Evolutionary conservation across 1,140 invertebrate species (phyloP), one percentile per base, ranked within the genome.

Genomic region (Drosophila bifasciata): DNA sequence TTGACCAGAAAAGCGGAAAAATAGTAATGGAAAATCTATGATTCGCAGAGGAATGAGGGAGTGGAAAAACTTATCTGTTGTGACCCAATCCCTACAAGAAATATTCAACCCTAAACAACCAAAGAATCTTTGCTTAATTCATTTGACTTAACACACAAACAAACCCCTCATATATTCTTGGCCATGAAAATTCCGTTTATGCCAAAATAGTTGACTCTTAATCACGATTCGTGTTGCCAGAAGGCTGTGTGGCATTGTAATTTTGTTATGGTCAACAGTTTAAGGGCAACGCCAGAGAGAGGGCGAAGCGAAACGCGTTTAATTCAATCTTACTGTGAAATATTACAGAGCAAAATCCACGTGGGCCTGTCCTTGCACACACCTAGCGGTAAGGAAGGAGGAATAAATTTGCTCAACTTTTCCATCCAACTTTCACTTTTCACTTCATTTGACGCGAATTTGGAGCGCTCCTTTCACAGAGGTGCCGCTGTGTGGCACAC

Each of bases 391-490:
- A 23, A 44, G 8, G 62, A 36, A 44, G 8, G 62, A 36, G 32
- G 17, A 39, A 68, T 56, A 25, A 67, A 46, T 68, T 56, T 39
- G 63, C 63, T 41, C 41, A 49, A 73, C 55, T 60, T 60, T 36
- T 13, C 5, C n/a, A n/a, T n/a, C 62, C 46, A 77, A 85, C 83
- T 85, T 85, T 85, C 77, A 85, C 81, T 80, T 80, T 81, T 77
- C 68, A 77, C 77, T 76, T 63, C 43, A 86, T 52, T 67, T 60
- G 46, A 67, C 68, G 81, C 68, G 75, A 61, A 52, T 51, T 67
- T 76, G 72, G 72, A 67, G 55, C 67, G 73, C 72, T 73, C 50
- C 45, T 72, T 50, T 44, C 51, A 44, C 39, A 23, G 48, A 19
- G 59, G 58, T 50, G 23, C 40, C 13, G 43, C 25, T 64, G 69